Conservation (phyloP, 2,797 vertebrate species). For the Sciurus carolinensis region DNA sequence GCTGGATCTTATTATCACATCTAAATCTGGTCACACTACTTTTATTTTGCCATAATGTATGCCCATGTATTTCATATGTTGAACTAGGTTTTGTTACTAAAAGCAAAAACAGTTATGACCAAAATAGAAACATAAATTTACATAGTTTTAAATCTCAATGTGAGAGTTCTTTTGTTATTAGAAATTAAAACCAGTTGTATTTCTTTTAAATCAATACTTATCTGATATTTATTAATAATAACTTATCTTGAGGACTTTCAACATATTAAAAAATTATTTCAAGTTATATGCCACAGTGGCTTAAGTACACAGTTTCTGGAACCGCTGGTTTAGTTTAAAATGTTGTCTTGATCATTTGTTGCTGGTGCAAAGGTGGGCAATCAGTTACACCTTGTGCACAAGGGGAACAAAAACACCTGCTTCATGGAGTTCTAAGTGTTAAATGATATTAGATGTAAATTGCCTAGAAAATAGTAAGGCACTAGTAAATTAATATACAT, state of each 20-base stretch:
- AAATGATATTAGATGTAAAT: neutral
- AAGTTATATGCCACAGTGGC: neutral
- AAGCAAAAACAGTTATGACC: neutral
- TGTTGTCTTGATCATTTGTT: neutral
- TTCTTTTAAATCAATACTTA: neutral
- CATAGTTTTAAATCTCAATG: conserved; percentile 2
- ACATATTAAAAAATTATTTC: conserved; percentile 31
- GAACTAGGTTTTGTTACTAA: neutral
- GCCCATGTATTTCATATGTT: neutral
- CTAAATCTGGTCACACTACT: neutral
- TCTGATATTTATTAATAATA: neutral
- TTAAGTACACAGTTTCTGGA: neutral
- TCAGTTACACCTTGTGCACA: neutral
- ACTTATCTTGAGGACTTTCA: neutral
- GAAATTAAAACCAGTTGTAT: neutral
- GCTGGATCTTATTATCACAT: neutral
- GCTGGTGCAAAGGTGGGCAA: neutral
- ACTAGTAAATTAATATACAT: neutral
- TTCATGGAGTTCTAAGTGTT: neutral
- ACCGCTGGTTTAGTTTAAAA: neutral
- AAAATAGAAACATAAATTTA: neutral
- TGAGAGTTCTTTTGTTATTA: neutral
- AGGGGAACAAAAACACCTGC: neutral
- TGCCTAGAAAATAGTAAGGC: neutral
- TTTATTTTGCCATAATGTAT: neutral